These are phyloP conservation scores for Labia minor DNA, from an alignment of 2,888 invertebrate species.

Conservation along the genomic window DNA sequence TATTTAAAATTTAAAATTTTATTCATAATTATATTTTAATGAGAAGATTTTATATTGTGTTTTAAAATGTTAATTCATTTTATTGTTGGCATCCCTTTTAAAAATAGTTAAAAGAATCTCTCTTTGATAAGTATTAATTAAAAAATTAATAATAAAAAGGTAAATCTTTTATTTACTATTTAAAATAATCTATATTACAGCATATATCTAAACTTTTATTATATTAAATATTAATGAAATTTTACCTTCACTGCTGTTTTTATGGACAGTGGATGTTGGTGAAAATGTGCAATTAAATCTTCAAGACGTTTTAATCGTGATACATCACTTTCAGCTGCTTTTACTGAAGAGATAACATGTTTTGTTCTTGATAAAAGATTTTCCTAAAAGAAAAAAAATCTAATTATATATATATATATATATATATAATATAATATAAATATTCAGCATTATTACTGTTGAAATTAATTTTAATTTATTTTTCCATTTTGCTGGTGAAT, in stretches of 20 bases:
- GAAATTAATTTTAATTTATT: conserved; percentile 31
- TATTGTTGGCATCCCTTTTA: no score
- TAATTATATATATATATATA: neutral
- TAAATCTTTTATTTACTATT: no score
- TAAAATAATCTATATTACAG: no score
- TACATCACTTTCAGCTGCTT: conserved; percentile 44
- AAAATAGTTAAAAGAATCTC: no score
- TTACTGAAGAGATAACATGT: conserved; percentile 53
- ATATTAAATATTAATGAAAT: no score
- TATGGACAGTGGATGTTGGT: conserved; percentile 60
- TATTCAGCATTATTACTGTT: conserved; percentile 31
- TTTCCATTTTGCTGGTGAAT: conserved; percentile 41
- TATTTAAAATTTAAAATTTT: no score
- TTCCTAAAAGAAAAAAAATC: conserved; percentile 37
- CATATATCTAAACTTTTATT: no score
- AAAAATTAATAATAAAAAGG: no score
- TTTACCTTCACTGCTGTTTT: conserved; percentile 60
- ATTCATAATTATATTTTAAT: no score
- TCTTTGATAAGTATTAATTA: no score
- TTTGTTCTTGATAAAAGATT: conserved; percentile 54
- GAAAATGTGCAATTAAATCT: conserved; percentile 60
- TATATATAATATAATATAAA: neutral
- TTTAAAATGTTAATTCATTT: no score
- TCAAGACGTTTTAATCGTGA: conserved; percentile 53
- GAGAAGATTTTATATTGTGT: no score